phyloP scores from a whole-genome alignment of 2,113 vertebrate species.

The Passer domesticus region DNA sequence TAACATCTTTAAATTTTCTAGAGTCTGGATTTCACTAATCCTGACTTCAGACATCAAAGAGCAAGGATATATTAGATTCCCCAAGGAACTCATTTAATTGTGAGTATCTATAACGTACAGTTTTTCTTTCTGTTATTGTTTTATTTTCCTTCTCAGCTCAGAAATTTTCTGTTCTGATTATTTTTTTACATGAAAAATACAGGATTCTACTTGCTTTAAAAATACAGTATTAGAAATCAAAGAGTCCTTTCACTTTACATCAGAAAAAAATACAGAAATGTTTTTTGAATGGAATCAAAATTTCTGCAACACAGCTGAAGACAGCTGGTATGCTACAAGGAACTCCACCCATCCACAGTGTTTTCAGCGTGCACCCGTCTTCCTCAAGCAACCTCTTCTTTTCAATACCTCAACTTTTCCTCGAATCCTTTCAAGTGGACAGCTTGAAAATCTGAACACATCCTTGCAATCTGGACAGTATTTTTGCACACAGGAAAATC shows the following conservation, averaged over 20 bases:
- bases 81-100: slow-evolving; percentile 60
- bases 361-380: neutral
- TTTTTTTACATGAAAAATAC: neutral
- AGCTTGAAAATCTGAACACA: neutral
- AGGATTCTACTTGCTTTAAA: neutral
- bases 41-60: slow-evolving; percentile 65
- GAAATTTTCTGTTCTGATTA: neutral
- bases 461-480: neutral
- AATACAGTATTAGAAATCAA: neutral
- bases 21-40: slow-evolving; percentile 65
- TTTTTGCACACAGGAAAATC: neutral
- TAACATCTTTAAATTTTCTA: slow-evolving; percentile 43
- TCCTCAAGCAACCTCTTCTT: neutral
- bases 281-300: neutral
- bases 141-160: neutral
- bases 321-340: neutral
- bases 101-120: slow-evolving; percentile 3
- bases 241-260: neutral
- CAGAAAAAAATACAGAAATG: neutral
- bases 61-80: slow-evolving; percentile 38
- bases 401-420: neutral
- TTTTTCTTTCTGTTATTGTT: neutral
- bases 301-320: neutral
- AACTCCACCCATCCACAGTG: neutral
- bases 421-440: neutral